Percentiles rank a stretch among this genome's conserved stretches.
These are phyloP conservation scores for Drosophila ogumai DNA, from an alignment of 1,140 invertebrate species.

Conservation along the genomic window DNA sequence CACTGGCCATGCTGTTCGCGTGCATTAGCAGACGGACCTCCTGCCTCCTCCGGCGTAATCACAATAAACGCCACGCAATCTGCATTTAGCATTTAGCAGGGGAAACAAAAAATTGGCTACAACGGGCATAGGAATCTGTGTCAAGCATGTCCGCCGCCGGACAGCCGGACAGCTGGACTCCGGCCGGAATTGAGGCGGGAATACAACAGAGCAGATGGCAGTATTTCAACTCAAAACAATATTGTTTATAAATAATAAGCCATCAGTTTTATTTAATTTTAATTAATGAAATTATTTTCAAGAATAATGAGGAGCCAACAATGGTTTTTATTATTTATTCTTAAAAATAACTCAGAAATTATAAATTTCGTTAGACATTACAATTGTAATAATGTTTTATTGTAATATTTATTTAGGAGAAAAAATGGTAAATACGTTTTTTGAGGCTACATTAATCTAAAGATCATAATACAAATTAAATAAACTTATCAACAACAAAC, in stretches of 20 bases:
- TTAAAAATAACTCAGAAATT: too few relatives aligned
- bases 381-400: too few relatives aligned
- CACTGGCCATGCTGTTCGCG: conserved; percentile 36
- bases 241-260: neutral
- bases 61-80: conserved; percentile 54
- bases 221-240: neutral
- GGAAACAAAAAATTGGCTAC: neutral
- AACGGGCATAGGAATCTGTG: conserved; percentile 46
- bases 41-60: conserved; percentile 11
- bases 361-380: too few relatives aligned
- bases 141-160: conserved; percentile 43
- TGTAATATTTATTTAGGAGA: too few relatives aligned
- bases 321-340: neutral
- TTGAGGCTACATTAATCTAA: too few relatives aligned
- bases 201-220: conserved; percentile 17
- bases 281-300: neutral
- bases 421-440: too few relatives aligned
- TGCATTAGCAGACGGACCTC: conserved; percentile 19
- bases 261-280: neutral
- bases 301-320: neutral
- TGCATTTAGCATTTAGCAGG: neutral
- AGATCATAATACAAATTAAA: neutral
- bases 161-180: conserved; percentile 8
- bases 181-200: conserved; percentile 7
- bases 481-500: neutral